These are phyloP conservation scores for Achatina immaculata DNA, from an alignment of 1,140 invertebrate species.

Conservation along the genomic window DNA sequence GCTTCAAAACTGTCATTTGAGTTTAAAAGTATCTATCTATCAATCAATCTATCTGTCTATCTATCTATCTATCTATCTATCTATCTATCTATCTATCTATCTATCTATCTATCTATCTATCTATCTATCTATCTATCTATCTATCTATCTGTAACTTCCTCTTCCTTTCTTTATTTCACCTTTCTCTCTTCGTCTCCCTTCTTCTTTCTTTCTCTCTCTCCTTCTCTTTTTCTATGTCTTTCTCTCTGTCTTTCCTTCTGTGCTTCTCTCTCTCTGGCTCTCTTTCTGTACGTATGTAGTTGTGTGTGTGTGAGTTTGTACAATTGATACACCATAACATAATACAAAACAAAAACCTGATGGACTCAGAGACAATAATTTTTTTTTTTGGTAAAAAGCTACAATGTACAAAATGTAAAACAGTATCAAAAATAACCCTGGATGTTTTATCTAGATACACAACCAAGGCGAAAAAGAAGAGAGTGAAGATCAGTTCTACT, in stretches of 20 bases:
- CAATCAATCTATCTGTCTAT: neutral
- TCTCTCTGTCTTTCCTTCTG: neutral
- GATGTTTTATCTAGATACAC: too few relatives aligned
- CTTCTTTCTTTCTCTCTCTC: neutral
- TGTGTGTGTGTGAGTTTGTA: too few relatives aligned
- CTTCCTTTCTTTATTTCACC: neutral
- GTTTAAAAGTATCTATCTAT: neutral
- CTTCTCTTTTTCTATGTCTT: neutral
- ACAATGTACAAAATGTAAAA: too few relatives aligned
- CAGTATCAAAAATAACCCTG: too few relatives aligned
- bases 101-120: slow-evolving; percentile 4
- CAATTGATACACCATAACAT: too few relatives aligned
- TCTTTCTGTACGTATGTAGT: too few relatives aligned
- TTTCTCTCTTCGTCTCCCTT: neutral
- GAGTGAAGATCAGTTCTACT: too few relatives aligned
- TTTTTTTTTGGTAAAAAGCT: too few relatives aligned
- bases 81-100: slow-evolving; percentile 4
- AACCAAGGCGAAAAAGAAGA: too few relatives aligned
- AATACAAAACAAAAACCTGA: too few relatives aligned
- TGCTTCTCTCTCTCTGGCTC: neutral
- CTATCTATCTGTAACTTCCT: neutral
- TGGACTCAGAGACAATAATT: too few relatives aligned
- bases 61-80: slow-evolving; percentile 4
- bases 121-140: neutral
- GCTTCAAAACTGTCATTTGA: too few relatives aligned